Evolutionary conservation across 2,888 invertebrate species (phyloP), one percentile per base, ranked within the genome.

Genomic region (Agriotes lineatus): DNA sequence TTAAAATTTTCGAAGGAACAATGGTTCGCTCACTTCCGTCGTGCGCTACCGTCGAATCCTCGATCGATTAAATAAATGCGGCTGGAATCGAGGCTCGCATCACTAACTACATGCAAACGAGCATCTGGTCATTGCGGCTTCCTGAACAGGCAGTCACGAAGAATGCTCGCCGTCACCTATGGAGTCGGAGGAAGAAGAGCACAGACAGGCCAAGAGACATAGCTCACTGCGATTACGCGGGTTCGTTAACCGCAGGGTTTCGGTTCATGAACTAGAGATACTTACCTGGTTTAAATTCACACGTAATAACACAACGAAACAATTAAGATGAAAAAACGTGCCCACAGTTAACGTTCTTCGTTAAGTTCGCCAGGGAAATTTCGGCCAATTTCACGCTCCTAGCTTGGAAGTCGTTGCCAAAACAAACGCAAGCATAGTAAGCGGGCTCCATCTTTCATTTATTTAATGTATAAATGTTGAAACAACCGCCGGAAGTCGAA

Each of bases 241-340:
- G 65, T 65, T 65, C 65, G 58, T 58, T 65, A 65, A 65, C 65
- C 65, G 58, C 39, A 14, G 14, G 18, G 65, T 65, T 65, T 65
- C 65, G 65, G 65, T 65, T 65, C 65, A 65, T 58, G 65, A 58
- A 58, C 65, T 65, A 58, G 65, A 65, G 65, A 65, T 58, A 65
- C 58, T 65, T 65, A 65, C 65, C 58, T 58, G 65, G 48, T 65
- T 65, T 65, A 58, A 65, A 58, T 64, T 64, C 57, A 48, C 64
- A 64, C 56, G 64, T 64, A 35, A 64, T 35, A 58, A 42, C 25
- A 58, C 20, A 42, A 58, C 12, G 44, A 14, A 44, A 58, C 20
- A 57, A 57, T 57, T 52, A 52, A 33, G 48, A 48, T 22, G 22
- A n/a, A 48, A 48, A 22, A 48, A 6, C 12, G 12, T 37, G 14